A percentile compares a stretch with the other conserved stretches of the same genome.
Evolutionary conservation across 2,113 vertebrate genomes (phyloP).

Genomic region (Anhinga rufa): DNA sequence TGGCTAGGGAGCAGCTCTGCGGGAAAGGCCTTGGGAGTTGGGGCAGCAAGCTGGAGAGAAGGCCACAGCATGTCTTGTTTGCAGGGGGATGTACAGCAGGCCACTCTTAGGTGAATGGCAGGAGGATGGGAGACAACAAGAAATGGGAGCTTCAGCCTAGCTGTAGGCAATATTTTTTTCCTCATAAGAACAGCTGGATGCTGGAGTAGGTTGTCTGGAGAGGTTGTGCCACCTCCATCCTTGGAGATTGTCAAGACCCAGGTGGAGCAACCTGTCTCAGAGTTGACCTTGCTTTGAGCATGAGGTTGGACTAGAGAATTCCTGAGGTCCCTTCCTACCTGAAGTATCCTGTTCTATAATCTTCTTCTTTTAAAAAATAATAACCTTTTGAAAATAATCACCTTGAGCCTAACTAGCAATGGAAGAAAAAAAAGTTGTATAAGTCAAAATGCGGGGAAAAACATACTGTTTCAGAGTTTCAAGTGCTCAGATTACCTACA

Average conservation of each 20-base stretch:
- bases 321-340: background rate
- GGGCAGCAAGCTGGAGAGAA: fast-evolving
- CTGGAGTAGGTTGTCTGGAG: background rate
- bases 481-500: background rate
- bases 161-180: background rate
- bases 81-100: background rate
- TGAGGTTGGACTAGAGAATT: background rate
- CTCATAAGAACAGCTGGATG: background rate
- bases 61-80: background rate
- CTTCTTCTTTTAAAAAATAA: background rate
- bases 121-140: background rate
- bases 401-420: background rate
- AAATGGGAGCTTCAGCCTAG: background rate
- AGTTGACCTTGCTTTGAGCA: background rate
- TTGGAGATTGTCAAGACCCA: background rate
- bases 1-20: background rate
- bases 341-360: background rate
- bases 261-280: background rate
- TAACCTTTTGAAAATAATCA: background rate
- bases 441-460: background rate
- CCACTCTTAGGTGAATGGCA: background rate
- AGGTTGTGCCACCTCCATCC: fast-evolving
- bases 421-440: background rate
- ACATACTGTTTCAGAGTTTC: background rate
- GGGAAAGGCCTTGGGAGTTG: background rate